Percentiles rank a stretch among this genome's conserved stretches.
Conservation (phyloP, 2,113 vertebrate species). For the Corvus moneduloides region DNA sequence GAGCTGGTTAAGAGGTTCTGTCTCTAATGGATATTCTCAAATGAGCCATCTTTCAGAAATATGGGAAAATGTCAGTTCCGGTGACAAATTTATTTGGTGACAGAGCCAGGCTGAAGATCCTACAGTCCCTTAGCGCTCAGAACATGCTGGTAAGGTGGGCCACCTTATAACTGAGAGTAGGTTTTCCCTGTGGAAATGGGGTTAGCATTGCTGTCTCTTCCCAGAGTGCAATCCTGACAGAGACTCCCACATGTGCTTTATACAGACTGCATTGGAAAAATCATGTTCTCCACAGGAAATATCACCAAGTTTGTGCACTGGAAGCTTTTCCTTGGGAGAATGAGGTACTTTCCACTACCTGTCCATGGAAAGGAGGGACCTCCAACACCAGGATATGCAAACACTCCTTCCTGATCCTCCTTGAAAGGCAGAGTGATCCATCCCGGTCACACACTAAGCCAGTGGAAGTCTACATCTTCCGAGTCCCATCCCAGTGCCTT, state of each 20-base stretch:
- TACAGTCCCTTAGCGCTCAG: not conserved
- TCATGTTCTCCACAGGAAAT: not conserved
- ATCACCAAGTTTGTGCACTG: not conserved
- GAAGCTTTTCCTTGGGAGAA: not conserved
- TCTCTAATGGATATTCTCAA: not conserved
- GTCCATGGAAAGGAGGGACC: not conserved
- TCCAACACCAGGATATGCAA: not conserved
- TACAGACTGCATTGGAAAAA: not conserved
- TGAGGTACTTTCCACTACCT: not conserved
- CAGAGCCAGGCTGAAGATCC: not conserved
- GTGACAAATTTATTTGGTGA: not conserved
- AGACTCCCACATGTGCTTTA: rapidly evolving
- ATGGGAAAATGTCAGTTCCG: not conserved
- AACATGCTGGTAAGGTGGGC: rapidly evolving
- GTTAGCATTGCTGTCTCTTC: not conserved
- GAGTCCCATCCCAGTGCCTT: not conserved
- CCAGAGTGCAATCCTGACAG: not conserved
- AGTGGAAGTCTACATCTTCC: not conserved
- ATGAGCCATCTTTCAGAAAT: not conserved
- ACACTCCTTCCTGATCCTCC: not conserved
- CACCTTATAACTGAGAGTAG: rapidly evolving
- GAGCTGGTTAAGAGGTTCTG: not conserved
- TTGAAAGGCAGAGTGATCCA: rapidly evolving
- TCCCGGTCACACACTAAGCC: not conserved
- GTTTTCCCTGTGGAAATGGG: not conserved